phyloP scores from a whole-genome alignment of 2,113 vertebrate genomes.

The Alethe castanea region DNA sequence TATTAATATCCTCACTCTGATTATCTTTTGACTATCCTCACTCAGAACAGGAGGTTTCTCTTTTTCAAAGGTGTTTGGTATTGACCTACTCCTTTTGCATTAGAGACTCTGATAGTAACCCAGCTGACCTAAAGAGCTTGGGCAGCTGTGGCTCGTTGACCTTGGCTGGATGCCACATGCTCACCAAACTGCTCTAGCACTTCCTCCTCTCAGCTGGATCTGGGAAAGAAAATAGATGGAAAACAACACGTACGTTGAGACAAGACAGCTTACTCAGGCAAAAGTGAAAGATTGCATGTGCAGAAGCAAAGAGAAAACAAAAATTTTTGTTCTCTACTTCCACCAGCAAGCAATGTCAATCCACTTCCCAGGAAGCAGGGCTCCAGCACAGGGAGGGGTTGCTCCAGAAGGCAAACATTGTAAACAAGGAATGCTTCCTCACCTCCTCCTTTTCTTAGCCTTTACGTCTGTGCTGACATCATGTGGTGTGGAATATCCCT shows the following conservation, averaged over 20 bases:
- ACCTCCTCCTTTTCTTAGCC: not conserved
- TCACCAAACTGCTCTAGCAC: not conserved
- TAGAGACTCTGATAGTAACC: not conserved
- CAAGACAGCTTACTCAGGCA: not conserved
- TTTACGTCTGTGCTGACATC: not conserved
- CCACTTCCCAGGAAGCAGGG: not conserved
- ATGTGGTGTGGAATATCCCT: not conserved
- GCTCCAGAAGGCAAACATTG: not conserved
- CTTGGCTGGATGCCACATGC: not conserved
- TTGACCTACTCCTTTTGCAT: not conserved
- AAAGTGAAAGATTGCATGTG: not conserved
- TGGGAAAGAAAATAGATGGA: not conserved
- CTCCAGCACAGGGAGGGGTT: accelerated
- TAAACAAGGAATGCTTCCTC: not conserved
- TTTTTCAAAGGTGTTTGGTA: not conserved
- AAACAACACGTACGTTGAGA: accelerated
- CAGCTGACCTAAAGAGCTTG: not conserved
- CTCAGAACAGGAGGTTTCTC: not conserved
- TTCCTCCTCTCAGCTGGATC: not conserved
- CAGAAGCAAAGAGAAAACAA: not conserved
- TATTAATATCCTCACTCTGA: not conserved
- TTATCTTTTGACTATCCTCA: not conserved
- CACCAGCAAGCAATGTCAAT: not conserved
- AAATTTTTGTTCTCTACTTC: not conserved
- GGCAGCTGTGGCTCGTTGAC: not conserved